Percentiles rank a stretch among this genome's conserved stretches.
phyloP scores from a whole-genome alignment of 2,113 vertebrate species.

The Tachuris rubrigastra region DNA sequence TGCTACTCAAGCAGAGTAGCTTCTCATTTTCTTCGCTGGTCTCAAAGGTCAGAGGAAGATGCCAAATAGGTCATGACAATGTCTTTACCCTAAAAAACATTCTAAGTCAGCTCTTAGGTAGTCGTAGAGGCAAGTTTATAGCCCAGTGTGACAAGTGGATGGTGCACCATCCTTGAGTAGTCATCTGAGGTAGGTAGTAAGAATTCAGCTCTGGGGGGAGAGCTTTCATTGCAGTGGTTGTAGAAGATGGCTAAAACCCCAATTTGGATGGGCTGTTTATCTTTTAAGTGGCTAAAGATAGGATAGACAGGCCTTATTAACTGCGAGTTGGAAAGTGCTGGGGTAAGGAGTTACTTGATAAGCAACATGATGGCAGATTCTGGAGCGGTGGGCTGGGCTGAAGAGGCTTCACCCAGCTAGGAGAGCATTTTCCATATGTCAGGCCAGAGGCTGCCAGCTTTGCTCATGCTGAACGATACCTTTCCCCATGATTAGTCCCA shows the following conservation, averaged over 20 bases:
- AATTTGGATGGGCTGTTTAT: background rate
- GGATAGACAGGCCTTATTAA: background rate
- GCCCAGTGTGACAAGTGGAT: background rate
- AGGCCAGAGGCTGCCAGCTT: slow-evolving; percentile 41
- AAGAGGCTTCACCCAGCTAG: background rate
- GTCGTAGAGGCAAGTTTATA: background rate
- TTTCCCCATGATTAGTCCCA: slow-evolving; percentile 49
- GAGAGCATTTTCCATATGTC: slow-evolving; percentile 58
- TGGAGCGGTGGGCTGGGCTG: background rate
- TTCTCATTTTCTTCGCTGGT: no score
- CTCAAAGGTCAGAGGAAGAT: background rate
- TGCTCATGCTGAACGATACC: slow-evolving; percentile 27
- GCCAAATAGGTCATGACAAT: background rate
- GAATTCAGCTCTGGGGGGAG: background rate
- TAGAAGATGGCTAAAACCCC: background rate
- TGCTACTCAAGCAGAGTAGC: no score
- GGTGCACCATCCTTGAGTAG: background rate
- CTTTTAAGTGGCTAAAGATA: background rate
- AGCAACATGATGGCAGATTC: background rate
- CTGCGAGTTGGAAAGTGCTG: background rate
- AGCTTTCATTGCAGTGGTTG: background rate
- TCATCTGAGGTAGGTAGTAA: background rate
- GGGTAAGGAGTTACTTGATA: background rate
- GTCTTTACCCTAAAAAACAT: background rate
- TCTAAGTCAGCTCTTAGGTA: background rate